A percentile compares a stretch with the other conserved stretches of the same genome.
Conservation (phyloP, 1,140 invertebrate genomes). For the honey bee (Apis mellifera) region Amel_HAv3.1 CM009936.2:14794001-14794500, state of each 20-base stretch:
- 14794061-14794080: slow-evolving; percentile 37
- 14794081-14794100: slow-evolving; percentile 41
- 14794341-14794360: slow-evolving; percentile 31
- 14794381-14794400: slow-evolving; percentile 41
- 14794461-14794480: background rate
- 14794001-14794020: background rate
- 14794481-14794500: background rate
- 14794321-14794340: background rate
- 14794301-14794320: background rate
- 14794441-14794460: background rate
- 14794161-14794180: no score
- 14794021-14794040: background rate
- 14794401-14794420: background rate
- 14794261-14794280: background rate
- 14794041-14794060: slow-evolving; percentile 49
- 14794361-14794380: slow-evolving; percentile 33
- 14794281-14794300: background rate
- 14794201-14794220: background rate
- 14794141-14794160: background rate
- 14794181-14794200: background rate
- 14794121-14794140: background rate
- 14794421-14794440: slow-evolving; percentile 27
- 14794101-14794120: background rate
- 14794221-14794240: background rate
- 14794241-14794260: background rate